Evolutionary conservation across 2,113 vertebrate species (phyloP), one percentile per base, ranked within the genome.

Genomic region (Panthera tigris): DNA sequence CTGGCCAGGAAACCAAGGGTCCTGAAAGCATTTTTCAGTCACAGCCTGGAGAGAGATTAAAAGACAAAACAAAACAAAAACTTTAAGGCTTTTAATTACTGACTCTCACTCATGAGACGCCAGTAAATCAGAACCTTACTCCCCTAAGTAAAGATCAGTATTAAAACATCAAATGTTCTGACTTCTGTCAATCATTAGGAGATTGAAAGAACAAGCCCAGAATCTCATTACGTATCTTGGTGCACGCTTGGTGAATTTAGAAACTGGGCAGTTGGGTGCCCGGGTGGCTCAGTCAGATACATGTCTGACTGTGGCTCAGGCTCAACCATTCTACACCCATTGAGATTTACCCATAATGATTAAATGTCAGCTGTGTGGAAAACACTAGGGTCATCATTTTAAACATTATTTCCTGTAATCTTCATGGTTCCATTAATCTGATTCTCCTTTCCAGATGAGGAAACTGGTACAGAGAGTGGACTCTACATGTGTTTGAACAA

Each of bases 1-100:
- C 65, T 91, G 91, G 71, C 71, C 85, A 92, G 89, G 57, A 87
- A 86, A 71, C 50, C 39, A 92, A 82, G 65, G 33, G 23, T 93
- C 23, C 68, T 48, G 61, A 73, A 96, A 95, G 29, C 41, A 89
- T 41, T 94, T 95, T 97, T 89, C 48, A 92, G 45, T 86, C 79
- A 61, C 36, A 87, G 31, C 7, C 25, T 80, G 27, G 65, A 83
- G 71, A 29, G 50, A 96, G 27, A 83, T 94, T 61, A 89, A 96
- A 92, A 96, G 85, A 68, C 33, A 61, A 74, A 82, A 76, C 9
- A 69, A 92, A 95, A 92, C 10, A 73, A 89, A 97, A 81, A 29
- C 36, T 63, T 71, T 11, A 45, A 89, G 27, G 15, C 41, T 95
- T 97, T n/a, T 76, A 93, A 83, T 88, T 65, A 96, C 68, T 16